Base-by-base conservation (phyloP, 2,888 invertebrate species). In the Frankliniella intonsa region DNA sequence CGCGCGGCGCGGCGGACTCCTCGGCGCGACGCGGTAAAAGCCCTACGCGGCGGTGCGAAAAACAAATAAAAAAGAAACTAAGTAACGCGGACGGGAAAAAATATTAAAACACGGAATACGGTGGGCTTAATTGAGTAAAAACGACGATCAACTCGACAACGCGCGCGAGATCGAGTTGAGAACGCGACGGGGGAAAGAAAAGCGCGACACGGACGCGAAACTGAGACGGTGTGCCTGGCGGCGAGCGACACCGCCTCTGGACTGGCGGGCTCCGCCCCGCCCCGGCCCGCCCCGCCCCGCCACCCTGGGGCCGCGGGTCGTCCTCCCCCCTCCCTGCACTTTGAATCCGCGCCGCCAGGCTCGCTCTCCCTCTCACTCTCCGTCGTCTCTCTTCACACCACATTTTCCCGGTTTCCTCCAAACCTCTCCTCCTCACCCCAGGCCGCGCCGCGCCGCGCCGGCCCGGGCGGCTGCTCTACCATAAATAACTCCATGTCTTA, bases 381-480 rank as follows among this genome's bases (percentile, higher is more conserved):
- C 38, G 69, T 76, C 69, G 69, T 76, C 69, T 76, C 69, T 76
- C 69, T 76, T 76, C 69, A 76, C 69, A 76, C 69, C 69, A 76
- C 69, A 76, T 76, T 76, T 76, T 76, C 69, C 69, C 69, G 69
- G 69, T 76, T 76, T 76, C 69, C 69, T 76, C 69, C 69, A 76
- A 76, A 76, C 69, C 69, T 25, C 69, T 22, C 62, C 19, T 38
- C 38, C 38, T 38, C 38, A 5, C 38, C 38, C 38, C 38, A 38
- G 38, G 3, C 38, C 5, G 38, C 62, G 62, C 62, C 62, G 62
- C 38, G 38, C 38, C 5, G 38, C 38, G 38, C 38, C 38, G 38
- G 38, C 62, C n/a, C 62, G 69, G n/a, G 69, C 69, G 69, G 69
- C 69, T 76, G 69, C 69, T 76, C 69, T 22, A 22, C 69, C 69